Base-by-base conservation (phyloP, 2,797 vertebrate species). In the Dermochelys coriacea region DNA sequence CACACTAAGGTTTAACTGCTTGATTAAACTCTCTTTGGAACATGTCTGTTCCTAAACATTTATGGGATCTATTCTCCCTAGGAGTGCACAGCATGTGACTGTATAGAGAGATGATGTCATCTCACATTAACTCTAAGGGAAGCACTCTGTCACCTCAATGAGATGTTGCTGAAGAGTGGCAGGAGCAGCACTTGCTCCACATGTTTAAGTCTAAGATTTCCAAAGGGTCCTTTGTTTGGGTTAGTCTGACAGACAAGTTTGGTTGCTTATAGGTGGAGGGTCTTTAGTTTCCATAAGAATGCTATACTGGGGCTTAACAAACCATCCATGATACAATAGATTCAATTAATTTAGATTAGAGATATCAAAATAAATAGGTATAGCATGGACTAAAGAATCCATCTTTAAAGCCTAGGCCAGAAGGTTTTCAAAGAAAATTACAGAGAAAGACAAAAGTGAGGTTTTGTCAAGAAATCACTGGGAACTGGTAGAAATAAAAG, bases 11-110 rank as follows among this genome's bases (percentile, higher is more conserved):
- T 59, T 90, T 87, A 90, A 86, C 16, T 57, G 23, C 25, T 71
- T 84, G 82, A 79, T n/a, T 89, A 85, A 85, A 91, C 80, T 21
- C n/a, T n/a, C 51, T 80, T 83, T 49, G 88, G 34, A 88, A 71
- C 25, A 50, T 0, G 1, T 9, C 47, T 81, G 12, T 94, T 45
- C 37, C 85, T 93, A 87, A 87, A 27, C 2, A 74, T 47, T 90
- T 91, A 5, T 50, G 49, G 55, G 77, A 85, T 84, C 77, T 93
- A 4, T 80, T 85, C 51, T 89, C 5, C 16, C 8, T 9, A 10
- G n/a, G 61, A 8, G 8, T 37, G 61, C 14, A 80, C 49, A 71
- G 19, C 82, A 34, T 37, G 10, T 45, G 68, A n/a, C 55, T 80
- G 83, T 55, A 52, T 45, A 31, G 59, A 71, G 27, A 87, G 4